A percentile compares a stretch with the other conserved stretches of the same genome.
phyloP scores from a whole-genome alignment of 2,888 invertebrate species.

The Temnothorax unifasciatus region DNA sequence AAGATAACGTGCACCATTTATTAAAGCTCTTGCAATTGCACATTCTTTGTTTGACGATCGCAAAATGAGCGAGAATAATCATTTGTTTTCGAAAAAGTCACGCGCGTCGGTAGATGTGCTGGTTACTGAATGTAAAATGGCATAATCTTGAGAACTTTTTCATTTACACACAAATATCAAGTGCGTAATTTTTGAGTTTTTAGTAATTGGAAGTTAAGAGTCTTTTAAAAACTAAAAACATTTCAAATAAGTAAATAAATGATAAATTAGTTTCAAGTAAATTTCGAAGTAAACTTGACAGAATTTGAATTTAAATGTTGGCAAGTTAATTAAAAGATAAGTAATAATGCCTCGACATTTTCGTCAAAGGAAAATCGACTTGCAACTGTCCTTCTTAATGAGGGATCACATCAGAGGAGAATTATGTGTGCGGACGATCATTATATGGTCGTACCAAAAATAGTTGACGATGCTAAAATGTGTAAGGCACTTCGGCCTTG shows the following conservation, averaged over 20 bases:
- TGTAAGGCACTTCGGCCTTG: conserved; percentile 83
- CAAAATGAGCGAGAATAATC: not conserved
- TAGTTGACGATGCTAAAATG: conserved; percentile 80
- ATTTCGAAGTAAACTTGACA: not conserved
- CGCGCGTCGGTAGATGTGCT: not conserved
- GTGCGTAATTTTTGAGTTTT: not conserved
- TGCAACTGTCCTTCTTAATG: too few species aligned
- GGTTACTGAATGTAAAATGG: not conserved
- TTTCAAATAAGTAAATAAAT: not conserved
- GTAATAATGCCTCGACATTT: not conserved
- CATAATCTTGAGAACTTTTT: conserved; percentile 1
- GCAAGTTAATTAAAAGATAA: not conserved
- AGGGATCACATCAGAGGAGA: too few species aligned
- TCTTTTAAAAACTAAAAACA: not conserved
- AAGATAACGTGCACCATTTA: conserved; percentile 31
- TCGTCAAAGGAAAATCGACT: too few species aligned
- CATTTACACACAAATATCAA: not conserved
- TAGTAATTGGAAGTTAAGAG: not conserved
- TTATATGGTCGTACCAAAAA: conserved; percentile 71
- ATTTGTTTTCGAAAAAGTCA: not conserved
- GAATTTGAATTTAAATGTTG: not conserved
- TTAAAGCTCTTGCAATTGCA: not conserved
- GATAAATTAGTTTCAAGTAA: not conserved
- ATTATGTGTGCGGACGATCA: not conserved
- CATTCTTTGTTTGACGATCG: not conserved